Percentiles rank a stretch among this genome's conserved stretches.
These are phyloP conservation scores for Rhinoderma darwinii DNA, from an alignment of 2,113 vertebrate species.

Conservation along the genomic window DNA sequence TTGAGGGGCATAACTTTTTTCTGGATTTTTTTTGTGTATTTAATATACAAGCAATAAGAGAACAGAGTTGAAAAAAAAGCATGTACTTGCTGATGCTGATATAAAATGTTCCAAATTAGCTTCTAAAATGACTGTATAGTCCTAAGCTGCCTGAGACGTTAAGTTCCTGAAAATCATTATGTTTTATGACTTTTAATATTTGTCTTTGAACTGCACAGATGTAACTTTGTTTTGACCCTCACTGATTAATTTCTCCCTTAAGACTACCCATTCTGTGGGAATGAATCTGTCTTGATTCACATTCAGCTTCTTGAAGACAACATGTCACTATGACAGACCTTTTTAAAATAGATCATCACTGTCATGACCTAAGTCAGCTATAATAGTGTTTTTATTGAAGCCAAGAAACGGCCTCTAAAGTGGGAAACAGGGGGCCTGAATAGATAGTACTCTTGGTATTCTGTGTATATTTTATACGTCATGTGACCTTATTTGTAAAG, in stretches of 20 bases:
- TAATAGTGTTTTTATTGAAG: neutral
- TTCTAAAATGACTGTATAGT: neutral
- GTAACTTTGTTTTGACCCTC: conserved; percentile 1
- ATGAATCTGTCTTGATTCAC: neutral
- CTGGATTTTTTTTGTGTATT: neutral
- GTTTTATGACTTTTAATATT: conserved; percentile 11
- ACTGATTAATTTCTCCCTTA: neutral
- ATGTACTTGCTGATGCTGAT: neutral
- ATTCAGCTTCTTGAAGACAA: neutral
- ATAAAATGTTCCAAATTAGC: conserved; percentile 1
- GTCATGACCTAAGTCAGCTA: neutral
- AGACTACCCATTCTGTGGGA: neutral
- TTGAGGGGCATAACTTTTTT: neutral
- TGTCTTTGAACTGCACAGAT: neutral
- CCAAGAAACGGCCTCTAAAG: too few relatives aligned
- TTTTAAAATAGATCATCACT: neutral
- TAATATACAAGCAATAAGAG: neutral
- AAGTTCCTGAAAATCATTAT: neutral
- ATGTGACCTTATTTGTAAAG: too few relatives aligned
- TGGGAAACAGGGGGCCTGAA: too few relatives aligned
- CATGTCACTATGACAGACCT: neutral
- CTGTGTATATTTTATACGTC: too few relatives aligned
- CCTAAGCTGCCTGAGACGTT: neutral
- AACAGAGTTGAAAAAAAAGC: neutral
- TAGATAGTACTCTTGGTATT: too few relatives aligned